phyloP scores from a whole-genome alignment of 1,140 invertebrate species.

The Drosophila micromelanica region DNA sequence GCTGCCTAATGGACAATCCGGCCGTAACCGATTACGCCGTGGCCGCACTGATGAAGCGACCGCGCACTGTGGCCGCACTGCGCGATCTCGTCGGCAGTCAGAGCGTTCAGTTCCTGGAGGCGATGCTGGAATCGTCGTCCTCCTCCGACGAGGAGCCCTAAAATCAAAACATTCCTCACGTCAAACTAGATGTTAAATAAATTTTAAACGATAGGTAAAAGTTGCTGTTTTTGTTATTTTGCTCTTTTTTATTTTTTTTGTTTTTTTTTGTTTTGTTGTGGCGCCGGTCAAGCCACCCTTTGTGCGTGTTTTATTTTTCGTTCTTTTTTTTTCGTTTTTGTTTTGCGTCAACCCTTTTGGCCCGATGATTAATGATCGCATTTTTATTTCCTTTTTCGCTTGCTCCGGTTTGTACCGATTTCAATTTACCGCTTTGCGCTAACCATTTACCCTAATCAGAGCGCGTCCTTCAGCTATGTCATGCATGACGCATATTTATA shows the following conservation, averaged over 20 bases:
- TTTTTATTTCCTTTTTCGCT: slow-evolving; percentile 51
- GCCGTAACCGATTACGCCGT: slow-evolving; percentile 31
- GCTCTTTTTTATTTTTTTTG: background rate
- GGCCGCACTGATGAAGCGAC: slow-evolving; percentile 31
- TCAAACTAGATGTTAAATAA: slow-evolving; percentile 15
- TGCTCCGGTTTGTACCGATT: slow-evolving; percentile 69
- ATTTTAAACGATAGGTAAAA: slow-evolving; percentile 1
- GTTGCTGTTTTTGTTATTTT: background rate
- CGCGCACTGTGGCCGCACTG: background rate
- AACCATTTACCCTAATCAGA: slow-evolving; percentile 23
- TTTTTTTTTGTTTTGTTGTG: slow-evolving; percentile 23
- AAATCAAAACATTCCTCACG: background rate
- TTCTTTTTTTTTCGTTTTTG: slow-evolving; percentile 13
- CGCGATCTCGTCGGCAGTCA: slow-evolving; percentile 27
- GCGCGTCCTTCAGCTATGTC: background rate
- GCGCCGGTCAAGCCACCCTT: slow-evolving; percentile 54
- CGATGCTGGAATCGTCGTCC: slow-evolving; percentile 40
- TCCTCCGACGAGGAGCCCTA: slow-evolving; percentile 34
- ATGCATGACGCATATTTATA: background rate
- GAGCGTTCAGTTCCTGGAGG: slow-evolving; percentile 33
- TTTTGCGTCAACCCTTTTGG: slow-evolving; percentile 67
- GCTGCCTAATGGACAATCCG: slow-evolving; percentile 52
- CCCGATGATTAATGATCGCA: slow-evolving; percentile 76
- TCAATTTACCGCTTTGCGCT: slow-evolving; percentile 62
- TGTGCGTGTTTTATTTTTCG: slow-evolving; percentile 25